Evolutionary conservation across 2,797 vertebrate genomes (phyloP).

Genomic region (Sebastes variabilis): DNA sequence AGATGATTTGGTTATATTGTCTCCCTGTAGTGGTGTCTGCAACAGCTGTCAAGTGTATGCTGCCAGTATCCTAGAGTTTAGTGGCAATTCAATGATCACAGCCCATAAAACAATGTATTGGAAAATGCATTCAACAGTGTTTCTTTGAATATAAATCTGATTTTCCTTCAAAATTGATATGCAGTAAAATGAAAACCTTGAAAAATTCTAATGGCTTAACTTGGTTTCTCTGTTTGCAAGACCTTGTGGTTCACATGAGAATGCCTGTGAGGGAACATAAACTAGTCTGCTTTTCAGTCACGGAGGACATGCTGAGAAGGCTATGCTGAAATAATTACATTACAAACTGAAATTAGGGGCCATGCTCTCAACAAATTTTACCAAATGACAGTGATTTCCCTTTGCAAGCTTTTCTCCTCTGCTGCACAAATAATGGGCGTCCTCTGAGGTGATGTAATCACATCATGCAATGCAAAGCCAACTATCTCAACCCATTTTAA

Average conservation of each 20-base stretch:
- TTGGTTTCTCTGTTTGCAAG: not conserved
- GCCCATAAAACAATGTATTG: not conserved
- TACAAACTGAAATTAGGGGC: conserved; percentile 38
- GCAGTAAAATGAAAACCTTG: not conserved
- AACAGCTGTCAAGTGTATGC: not conserved
- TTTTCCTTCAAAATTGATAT: not conserved
- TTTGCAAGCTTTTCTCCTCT: conserved; percentile 13
- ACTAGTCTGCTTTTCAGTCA: conserved; percentile 8
- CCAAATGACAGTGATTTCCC: conserved; percentile 37
- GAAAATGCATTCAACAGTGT: not conserved
- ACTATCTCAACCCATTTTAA: conserved; percentile 35
- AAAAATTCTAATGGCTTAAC: not conserved
- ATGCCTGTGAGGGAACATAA: conserved; percentile 29
- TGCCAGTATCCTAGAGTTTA: not conserved
- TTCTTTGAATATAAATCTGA: not conserved
- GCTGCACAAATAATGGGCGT: conserved; percentile 44
- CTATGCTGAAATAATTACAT: conserved; percentile 47
- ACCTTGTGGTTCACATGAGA: not conserved
- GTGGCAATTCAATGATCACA: not conserved
- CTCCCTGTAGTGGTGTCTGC: not conserved
- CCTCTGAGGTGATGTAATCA: conserved; percentile 47
- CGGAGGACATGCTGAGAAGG: not conserved
- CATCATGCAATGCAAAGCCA: conserved; percentile 38
- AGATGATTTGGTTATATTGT: not conserved
- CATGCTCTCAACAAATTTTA: conserved; percentile 18